Percentiles rank a stretch among this genome's conserved stretches.
These are phyloP conservation scores for Pygmarrhopalites habei DNA, from an alignment of 1,140 invertebrate species.

Conservation along the genomic window DNA sequence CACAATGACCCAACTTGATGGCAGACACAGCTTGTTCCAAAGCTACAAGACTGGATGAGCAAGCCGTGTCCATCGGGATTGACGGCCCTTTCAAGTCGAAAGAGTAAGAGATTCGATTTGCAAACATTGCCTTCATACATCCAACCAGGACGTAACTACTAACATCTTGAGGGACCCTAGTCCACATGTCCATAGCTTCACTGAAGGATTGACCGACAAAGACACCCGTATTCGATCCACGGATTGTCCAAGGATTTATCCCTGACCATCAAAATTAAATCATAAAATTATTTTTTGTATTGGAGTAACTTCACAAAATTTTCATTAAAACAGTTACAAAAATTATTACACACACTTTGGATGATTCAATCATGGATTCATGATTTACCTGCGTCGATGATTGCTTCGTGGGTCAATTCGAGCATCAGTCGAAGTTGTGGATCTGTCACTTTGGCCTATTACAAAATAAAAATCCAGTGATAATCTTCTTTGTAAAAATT, in stretches of 20 bases:
- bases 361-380: no score
- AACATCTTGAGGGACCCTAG: slow-evolving; percentile 41
- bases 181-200: slow-evolving; percentile 28
- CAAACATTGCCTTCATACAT: neutral
- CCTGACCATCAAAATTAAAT: slow-evolving; percentile 26
- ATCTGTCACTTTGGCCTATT: slow-evolving; percentile 50
- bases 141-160: slow-evolving; percentile 32
- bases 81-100: slow-evolving; percentile 55
- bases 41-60: slow-evolving; percentile 53
- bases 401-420: slow-evolving; percentile 55
- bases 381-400: slow-evolving; percentile 54
- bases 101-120: slow-evolving; percentile 57
- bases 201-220: slow-evolving; percentile 48
- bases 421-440: slow-evolving; percentile 55
- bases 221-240: slow-evolving; percentile 50
- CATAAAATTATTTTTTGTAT: neutral
- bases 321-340: no score
- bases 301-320: neutral
- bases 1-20: slow-evolving; percentile 50
- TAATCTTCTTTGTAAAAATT: no score
- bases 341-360: no score
- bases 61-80: slow-evolving; percentile 50
- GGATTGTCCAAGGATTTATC: slow-evolving; percentile 42
- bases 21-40: slow-evolving; percentile 50
- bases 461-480: no score